Evolutionary conservation across 35 echinoderm and acorn worm species (phyloP), one percentile per base, ranked within the genome.

Genomic region (Apostichopus parvimensis): DNA sequence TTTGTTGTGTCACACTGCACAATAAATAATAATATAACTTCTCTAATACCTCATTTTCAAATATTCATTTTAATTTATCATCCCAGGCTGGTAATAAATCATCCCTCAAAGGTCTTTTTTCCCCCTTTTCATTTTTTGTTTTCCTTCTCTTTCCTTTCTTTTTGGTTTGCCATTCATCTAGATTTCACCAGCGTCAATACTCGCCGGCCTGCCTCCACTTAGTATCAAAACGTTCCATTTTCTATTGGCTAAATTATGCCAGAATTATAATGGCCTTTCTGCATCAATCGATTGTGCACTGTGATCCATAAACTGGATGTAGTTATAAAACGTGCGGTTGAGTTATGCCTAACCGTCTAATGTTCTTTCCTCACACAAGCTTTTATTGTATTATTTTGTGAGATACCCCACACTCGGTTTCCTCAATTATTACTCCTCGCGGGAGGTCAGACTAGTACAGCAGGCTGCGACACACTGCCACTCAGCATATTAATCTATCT

Each of bases 381-480:
- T 84, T 84, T 84, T 58, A 84, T 84, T 84, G 81, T 84, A 84
- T 84, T 84, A 84, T 57, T 84, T 84, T 84, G 81, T 84, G 54
- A 84, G 81, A 60, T 84, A 84, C 14, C 57, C 81, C 55, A 59
- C 81, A 58, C 81, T 60, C 54, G 57, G 81, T 59, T 60, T 84
- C 54, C n/a, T 84, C 81, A 84, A 58, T 84, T 84, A 84, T 84
- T 84, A 22, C 81, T 84, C 81, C 81, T 84, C n/a, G 81, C 57
- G 56, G 81, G 81, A 84, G 81, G 81, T 84, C 81, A 84, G 81
- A 58, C 54, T 25, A 84, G 55, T 25, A 55, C 54, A 59, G 54
- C 9, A 55, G 53, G 57, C 81, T 20, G 81, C 55, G n/a, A 59
- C 81, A 20, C 53, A 15, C 80, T 83, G 80, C 80, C 80, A 83